Conservation (phyloP, 2,888 invertebrate species). For the Agrochola circellaris region DNA sequence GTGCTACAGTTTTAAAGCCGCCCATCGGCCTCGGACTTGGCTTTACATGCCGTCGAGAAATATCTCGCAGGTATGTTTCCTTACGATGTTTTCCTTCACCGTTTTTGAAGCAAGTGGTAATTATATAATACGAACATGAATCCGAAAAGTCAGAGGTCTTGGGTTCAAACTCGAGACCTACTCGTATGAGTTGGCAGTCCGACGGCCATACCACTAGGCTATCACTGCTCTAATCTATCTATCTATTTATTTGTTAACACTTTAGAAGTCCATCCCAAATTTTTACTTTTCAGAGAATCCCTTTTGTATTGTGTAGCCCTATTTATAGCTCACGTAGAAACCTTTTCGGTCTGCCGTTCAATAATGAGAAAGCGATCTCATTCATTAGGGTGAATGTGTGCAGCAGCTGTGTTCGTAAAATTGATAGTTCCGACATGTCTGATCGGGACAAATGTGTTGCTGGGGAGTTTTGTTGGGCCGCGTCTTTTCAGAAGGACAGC, state of each 20-base stretch:
- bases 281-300: neutral
- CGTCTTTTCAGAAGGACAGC: neutral
- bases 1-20: no score
- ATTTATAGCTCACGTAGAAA: conserved; percentile 36
- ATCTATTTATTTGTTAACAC: neutral
- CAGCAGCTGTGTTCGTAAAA: conserved; percentile 60
- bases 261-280: neutral
- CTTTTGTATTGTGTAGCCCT: conserved; percentile 5
- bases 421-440: conserved; percentile 28
- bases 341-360: conserved; percentile 39
- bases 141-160: no score
- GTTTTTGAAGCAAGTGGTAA: no score
- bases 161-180: no score
- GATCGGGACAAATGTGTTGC: conserved; percentile 13
- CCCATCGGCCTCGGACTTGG: no score
- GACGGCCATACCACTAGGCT: no score
- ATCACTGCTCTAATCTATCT: no score
- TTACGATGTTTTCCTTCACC: no score
- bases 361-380: conserved; percentile 61
- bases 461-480: neutral
- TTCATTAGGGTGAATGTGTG: conserved; percentile 68
- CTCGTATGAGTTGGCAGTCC: no score
- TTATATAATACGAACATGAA: no score
- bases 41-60: no score
- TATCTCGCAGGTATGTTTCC: no score